Conservation (phyloP, 2,888 invertebrate species). For the Drosophila anceps region DNA sequence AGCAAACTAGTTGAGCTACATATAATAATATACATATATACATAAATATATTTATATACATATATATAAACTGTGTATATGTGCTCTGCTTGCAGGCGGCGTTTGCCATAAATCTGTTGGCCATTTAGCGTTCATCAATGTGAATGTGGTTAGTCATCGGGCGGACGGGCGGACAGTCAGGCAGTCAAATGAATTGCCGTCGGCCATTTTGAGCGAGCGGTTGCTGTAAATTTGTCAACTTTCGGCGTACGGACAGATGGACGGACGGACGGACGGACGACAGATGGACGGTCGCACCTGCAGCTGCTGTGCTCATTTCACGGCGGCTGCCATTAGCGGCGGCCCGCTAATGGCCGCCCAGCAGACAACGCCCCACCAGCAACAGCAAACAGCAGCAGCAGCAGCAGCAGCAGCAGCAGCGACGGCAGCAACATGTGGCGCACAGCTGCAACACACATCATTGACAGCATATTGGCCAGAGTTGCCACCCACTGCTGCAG, state of each 20-base stretch:
- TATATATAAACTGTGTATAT: conserved; percentile 13
- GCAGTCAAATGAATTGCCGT: conserved; percentile 71
- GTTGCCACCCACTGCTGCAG: conserved; percentile 78
- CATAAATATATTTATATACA: background rate
- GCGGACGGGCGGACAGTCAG: conserved; percentile 17
- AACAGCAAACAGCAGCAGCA: conserved; percentile 9
- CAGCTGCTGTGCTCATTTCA: conserved; percentile 79
- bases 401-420: conserved; percentile 51
- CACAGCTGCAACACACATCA: conserved; percentile 80
- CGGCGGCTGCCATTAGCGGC: conserved; percentile 60
- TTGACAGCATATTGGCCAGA: conserved; percentile 70
- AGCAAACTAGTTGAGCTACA: conserved; percentile 67
- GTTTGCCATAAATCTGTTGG: conserved; percentile 74
- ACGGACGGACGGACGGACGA: conserved; percentile 6
- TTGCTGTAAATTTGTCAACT: conserved; percentile 77
- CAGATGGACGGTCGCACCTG: conserved; percentile 61
- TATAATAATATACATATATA: conserved; percentile 4
- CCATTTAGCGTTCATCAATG: conserved; percentile 79
- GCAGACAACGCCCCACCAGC: conserved; percentile 52
- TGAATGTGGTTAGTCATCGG: conserved; percentile 64
- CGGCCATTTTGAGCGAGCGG: conserved; percentile 69
- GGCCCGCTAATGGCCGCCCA: conserved; percentile 67
- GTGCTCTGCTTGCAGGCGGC: conserved; percentile 44
- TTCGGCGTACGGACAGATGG: conserved; percentile 44
- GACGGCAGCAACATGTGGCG: conserved; percentile 75